These are phyloP conservation scores for Discoglossus pictus DNA, from an alignment of 2,797 vertebrate genomes.

Conservation along the genomic window DNA sequence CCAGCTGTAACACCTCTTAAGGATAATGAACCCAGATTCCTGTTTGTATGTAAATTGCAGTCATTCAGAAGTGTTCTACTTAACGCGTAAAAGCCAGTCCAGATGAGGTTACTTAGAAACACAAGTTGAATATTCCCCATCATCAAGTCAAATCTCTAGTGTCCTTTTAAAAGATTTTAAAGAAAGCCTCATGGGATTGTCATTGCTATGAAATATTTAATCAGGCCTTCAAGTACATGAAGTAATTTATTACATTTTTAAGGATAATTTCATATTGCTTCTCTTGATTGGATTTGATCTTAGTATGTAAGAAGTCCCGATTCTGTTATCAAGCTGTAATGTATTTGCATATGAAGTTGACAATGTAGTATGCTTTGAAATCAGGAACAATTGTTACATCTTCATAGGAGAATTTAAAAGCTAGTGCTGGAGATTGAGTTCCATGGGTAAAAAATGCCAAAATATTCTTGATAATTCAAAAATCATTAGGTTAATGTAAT, in stretches of 20 bases:
- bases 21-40: no score
- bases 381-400: conserved; percentile 29
- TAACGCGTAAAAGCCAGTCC: no score
- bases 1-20: no score
- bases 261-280: conserved; percentile 31
- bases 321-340: conserved; percentile 30
- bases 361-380: conserved; percentile 37
- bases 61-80: no score
- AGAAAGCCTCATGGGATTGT: conserved; percentile 5
- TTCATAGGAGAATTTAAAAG: conserved; percentile 11
- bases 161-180: no score
- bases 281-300: conserved; percentile 48
- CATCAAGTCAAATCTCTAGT: no score
- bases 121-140: no score
- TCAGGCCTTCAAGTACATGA: conserved; percentile 22
- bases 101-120: no score
- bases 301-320: conserved; percentile 15
- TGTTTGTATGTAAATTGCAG: no score
- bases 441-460: not conserved
- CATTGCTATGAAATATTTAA: conserved; percentile 37
- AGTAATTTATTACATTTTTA: conserved; percentile 37
- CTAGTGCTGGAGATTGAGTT: not conserved
- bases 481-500: no score
- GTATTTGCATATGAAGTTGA: conserved; percentile 46
- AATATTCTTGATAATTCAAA: no score